Evolutionary conservation across 2,113 vertebrate genomes (phyloP).

Genomic region (Cnemophilus loriae): DNA sequence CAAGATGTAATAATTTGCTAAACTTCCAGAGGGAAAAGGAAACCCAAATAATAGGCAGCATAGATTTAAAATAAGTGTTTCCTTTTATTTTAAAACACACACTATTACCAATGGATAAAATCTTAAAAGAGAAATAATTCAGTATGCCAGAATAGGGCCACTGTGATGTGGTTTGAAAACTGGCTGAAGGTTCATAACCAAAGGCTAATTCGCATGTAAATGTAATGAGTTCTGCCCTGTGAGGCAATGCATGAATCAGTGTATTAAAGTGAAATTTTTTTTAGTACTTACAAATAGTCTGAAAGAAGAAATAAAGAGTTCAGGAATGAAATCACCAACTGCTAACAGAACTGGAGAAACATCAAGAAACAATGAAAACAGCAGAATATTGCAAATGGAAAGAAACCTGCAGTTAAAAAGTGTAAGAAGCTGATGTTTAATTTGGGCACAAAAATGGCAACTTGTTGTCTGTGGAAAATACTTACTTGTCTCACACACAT

Average conservation of each 20-base stretch:
- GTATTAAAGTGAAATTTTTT: neutral
- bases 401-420: neutral
- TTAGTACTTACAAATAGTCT: neutral
- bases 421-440: neutral
- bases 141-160: slow-evolving; percentile 6
- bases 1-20: slow-evolving; percentile 24
- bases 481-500: neutral
- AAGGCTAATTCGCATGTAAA: slow-evolving; percentile 13
- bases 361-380: neutral
- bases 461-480: neutral
- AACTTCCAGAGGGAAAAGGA: slow-evolving; percentile 29
- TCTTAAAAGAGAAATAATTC: slow-evolving; percentile 39
- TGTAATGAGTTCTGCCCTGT: neutral
- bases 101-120: slow-evolving; percentile 20
- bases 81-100: slow-evolving; percentile 24
- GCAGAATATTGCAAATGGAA: neutral
- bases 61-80: neutral
- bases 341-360: neutral
- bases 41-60: slow-evolving; percentile 2
- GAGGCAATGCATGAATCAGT: neutral
- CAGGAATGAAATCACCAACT: neutral
- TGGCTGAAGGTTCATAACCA: slow-evolving; percentile 30
- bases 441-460: neutral
- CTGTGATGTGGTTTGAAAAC: slow-evolving; percentile 54
- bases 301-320: slow-evolving; percentile 29